Evolutionary conservation across 2,113 vertebrate genomes (phyloP), one percentile per base, ranked within the genome.

Genomic region (Chionodraco myersi): DNA sequence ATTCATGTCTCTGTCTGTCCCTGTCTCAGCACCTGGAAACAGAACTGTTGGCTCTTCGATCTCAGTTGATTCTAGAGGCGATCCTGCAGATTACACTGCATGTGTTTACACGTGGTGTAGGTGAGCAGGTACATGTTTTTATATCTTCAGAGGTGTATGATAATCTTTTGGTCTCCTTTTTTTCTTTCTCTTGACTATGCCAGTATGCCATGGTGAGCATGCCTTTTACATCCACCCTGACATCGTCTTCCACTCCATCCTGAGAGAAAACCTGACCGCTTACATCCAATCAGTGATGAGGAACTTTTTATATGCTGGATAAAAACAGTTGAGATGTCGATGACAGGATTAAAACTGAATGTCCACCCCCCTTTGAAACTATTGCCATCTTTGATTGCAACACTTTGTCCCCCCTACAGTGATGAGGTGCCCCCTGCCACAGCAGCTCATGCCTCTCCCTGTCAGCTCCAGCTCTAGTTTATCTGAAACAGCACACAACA

Each of bases 381-480:
- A 41, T 41, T 41, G 36, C 36, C 36, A 8, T 6, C 36, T 41
- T 41, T 41, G 36, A 41, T 41, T 41, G 36, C 36, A 41, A 41
- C 36, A 41, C 16, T 3, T 30, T 72, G 15, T 61, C 59, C 41
- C 36, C 34, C 30, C 45, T 74, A 36, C 72, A 66, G 72, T 59
- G 69, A 85, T 63, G 72, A 83, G 64, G 21, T 58, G 57, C 45
- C 80, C 56, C 30, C 30, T 83, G 11, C 76, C 79, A 47, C 63
- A 79, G 59, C 52, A 57, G 54, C 62, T 73, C 51, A 53, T 56
- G 15, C 69, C 53, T 83, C 61, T 86, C 13, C 60, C 63, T 57
- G 56, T 58, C 68, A 77, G 80, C 69, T 72, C 70, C 66, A 70
- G 58, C 63, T 76, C 34, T 57, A 49, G 36, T 70, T 49, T 67